phyloP scores from a whole-genome alignment of 2,113 vertebrate genomes.

The Microtus pennsylvanicus region DNA sequence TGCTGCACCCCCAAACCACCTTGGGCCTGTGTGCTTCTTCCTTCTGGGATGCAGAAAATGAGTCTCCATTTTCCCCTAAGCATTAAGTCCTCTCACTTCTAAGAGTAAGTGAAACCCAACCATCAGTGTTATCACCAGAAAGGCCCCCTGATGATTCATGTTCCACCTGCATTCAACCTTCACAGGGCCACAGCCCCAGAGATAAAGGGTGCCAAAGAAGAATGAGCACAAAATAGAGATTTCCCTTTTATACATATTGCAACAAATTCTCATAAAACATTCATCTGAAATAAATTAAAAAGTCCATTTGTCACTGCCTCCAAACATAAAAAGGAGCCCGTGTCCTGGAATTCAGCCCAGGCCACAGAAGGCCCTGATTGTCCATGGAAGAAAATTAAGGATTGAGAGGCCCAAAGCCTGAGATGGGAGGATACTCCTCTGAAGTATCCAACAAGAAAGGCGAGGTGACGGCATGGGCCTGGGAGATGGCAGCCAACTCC shows the following conservation, averaged over 20 bases:
- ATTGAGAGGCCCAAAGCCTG: constrained; percentile 75
- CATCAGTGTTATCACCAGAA: constrained; percentile 15
- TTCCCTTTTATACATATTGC: constrained; percentile 86
- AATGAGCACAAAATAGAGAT: constrained; percentile 80
- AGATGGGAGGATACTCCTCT: constrained; percentile 85
- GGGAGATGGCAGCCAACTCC: constrained; percentile 96
- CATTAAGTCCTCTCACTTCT: constrained; percentile 24
- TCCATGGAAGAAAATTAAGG: constrained; percentile 78
- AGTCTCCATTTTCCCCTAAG: constrained; percentile 35
- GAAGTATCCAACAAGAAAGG: constrained; percentile 92
- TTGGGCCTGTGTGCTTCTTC: constrained; percentile 60
- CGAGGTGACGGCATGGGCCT: constrained; percentile 95
- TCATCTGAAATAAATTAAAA: constrained; percentile 89
- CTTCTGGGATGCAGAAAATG: background rate
- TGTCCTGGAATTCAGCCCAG: constrained; percentile 52
- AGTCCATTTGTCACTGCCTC: constrained; percentile 81
- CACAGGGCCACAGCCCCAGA: background rate
- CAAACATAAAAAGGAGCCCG: constrained; percentile 81
- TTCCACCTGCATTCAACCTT: constrained; percentile 47
- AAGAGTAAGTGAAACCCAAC: constrained; percentile 47
- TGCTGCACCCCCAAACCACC: constrained; percentile 71
- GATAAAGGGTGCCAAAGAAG: constrained; percentile 64
- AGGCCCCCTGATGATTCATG: background rate
- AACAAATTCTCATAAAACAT: constrained; percentile 83
- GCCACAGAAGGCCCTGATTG: constrained; percentile 77